phyloP scores from a whole-genome alignment of 2,797 vertebrate species.

The Sebastes flavidus region DNA sequence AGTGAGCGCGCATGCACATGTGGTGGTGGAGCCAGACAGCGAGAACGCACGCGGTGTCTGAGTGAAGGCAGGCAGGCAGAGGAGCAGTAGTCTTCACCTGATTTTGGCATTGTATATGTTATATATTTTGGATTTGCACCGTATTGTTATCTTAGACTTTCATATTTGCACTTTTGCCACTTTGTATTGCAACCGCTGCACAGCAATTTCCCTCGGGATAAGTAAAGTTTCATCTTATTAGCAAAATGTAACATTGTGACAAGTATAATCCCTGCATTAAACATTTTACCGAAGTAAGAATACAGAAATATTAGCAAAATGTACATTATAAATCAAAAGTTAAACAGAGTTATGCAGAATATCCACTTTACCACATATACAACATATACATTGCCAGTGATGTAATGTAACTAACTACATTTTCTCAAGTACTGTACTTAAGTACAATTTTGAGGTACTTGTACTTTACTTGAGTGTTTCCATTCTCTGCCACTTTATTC shows the following conservation, averaged over 20 bases:
- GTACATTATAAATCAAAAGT: neutral
- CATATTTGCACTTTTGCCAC: neutral
- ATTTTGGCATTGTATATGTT: neutral
- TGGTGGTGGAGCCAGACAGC: no score
- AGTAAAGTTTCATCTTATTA: neutral
- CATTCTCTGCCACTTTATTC: no score
- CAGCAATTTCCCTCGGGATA: neutral
- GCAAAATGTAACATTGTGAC: neutral
- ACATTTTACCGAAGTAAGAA: neutral
- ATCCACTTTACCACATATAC: neutral
- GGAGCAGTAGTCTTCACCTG: neutral
- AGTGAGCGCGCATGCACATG: no score
- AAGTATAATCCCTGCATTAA: neutral
- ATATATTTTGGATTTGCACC: neutral
- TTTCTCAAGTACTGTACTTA: no score
- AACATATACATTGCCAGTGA: no score
- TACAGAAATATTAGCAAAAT: neutral
- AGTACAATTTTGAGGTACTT: no score
- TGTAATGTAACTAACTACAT: no score
- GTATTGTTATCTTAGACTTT: neutral
- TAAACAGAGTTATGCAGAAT: neutral
- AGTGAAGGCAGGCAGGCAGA: no score
- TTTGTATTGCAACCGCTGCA: neutral
- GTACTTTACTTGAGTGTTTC: no score
- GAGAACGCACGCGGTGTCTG: no score